Percentiles rank a stretch among this genome's conserved stretches.
These are phyloP conservation scores for Ctenodactylus gundi DNA, from an alignment of 2,113 vertebrate species.

Conservation along the genomic window DNA sequence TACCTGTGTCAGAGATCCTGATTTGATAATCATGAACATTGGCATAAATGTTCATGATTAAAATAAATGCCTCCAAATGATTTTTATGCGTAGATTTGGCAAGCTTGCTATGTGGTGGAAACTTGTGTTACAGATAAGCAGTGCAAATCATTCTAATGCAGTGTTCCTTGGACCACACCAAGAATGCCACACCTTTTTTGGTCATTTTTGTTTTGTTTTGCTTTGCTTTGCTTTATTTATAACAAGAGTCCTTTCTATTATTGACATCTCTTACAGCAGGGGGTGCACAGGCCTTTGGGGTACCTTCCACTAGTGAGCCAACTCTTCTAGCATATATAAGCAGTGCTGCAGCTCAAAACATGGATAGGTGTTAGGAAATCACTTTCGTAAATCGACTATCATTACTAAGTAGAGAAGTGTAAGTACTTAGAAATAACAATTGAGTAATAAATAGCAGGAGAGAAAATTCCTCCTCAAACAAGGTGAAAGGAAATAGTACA, in stretches of 20 bases:
- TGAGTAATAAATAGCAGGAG: not conserved
- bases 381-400: not conserved
- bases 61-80: not conserved
- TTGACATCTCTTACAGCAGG: not conserved
- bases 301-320: not conserved
- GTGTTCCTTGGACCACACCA: not conserved
- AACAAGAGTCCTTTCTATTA: not conserved
- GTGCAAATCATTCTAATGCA: not conserved
- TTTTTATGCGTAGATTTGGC: not conserved
- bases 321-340: not conserved
- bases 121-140: not conserved
- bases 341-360: not conserved
- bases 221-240: not conserved
- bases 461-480: not conserved
- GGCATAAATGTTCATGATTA: too few relatives aligned
- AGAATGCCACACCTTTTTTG: not conserved
- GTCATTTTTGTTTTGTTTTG: not conserved
- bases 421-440: not conserved
- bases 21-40: not conserved
- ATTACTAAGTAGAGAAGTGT: not conserved
- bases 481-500: not conserved
- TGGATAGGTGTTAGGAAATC: not conserved
- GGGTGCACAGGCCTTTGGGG: accelerated
- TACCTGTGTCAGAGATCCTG: not conserved
- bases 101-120: not conserved